These are phyloP conservation scores for Amphiduros pacificus DNA, from an alignment of 2,888 invertebrate genomes.

Conservation along the genomic window DNA sequence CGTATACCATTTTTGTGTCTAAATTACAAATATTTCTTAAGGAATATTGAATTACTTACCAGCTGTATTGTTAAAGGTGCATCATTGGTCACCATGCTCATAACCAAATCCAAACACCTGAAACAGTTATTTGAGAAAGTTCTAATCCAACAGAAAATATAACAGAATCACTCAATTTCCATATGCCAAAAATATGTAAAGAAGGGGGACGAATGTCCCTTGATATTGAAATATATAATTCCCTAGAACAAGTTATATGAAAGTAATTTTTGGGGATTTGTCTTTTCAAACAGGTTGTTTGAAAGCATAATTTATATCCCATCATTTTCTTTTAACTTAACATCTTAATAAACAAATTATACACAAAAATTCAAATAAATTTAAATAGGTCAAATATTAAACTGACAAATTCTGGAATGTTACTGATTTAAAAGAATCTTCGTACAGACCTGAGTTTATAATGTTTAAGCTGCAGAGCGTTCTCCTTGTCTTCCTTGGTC, in stretches of 20 bases:
- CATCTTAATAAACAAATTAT: neutral
- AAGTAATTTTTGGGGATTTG: too few species aligned
- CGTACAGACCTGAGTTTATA: slow-evolving; percentile 30
- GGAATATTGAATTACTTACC: slow-evolving; percentile 38
- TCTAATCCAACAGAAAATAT: too few species aligned
- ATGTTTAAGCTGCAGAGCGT: slow-evolving; percentile 33
- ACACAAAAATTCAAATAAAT: neutral
- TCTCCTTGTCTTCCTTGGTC: slow-evolving; percentile 32
- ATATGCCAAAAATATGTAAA: too few species aligned
- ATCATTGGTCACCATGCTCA: slow-evolving; percentile 37
- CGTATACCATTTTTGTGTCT: too few species aligned
- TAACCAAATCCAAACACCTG: slow-evolving; percentile 45
- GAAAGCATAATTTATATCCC: too few species aligned
- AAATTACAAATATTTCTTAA: too few species aligned
- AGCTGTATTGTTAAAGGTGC: slow-evolving; percentile 33
- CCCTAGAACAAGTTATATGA: too few species aligned
- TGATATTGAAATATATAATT: too few species aligned
- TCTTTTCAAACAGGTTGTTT: too few species aligned
- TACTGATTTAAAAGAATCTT: neutral
- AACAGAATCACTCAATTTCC: too few species aligned
- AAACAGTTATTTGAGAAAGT: slow-evolving; percentile 1
- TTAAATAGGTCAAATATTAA: too few species aligned
- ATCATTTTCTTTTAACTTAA: neutral
- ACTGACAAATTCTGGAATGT: neutral
- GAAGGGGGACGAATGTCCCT: too few species aligned